Evolutionary conservation across 2,113 vertebrate species (phyloP).

Genomic region (Nerophis ophidion): DNA sequence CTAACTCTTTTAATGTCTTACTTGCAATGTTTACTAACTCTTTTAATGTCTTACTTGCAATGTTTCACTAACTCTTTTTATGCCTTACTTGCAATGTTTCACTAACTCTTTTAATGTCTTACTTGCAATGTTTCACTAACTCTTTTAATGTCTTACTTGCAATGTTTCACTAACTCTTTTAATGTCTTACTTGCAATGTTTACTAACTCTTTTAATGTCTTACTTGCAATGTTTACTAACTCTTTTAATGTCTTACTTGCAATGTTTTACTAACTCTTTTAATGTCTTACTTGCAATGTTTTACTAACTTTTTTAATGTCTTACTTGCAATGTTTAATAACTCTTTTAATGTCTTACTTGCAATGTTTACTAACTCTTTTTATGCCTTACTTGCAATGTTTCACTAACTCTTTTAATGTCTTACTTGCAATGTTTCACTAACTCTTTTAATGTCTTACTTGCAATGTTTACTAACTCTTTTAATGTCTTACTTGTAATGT

Average conservation of each 20-base stretch:
- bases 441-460: neutral
- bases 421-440: neutral
- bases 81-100: neutral
- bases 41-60: neutral
- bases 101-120: neutral
- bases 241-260: neutral
- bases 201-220: neutral
- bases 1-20: neutral
- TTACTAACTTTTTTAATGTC: neutral
- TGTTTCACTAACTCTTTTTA: neutral
- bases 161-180: neutral
- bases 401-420: neutral
- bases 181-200: neutral
- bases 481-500: neutral
- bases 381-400: neutral
- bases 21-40: neutral
- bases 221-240: neutral
- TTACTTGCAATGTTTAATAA: neutral
- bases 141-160: neutral
- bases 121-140: neutral
- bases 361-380: neutral
- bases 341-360: neutral
- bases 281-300: neutral
- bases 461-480: neutral
- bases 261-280: neutral